Conservation (phyloP, 2,113 vertebrate genomes). For the Tragulus kanchil region DNA sequence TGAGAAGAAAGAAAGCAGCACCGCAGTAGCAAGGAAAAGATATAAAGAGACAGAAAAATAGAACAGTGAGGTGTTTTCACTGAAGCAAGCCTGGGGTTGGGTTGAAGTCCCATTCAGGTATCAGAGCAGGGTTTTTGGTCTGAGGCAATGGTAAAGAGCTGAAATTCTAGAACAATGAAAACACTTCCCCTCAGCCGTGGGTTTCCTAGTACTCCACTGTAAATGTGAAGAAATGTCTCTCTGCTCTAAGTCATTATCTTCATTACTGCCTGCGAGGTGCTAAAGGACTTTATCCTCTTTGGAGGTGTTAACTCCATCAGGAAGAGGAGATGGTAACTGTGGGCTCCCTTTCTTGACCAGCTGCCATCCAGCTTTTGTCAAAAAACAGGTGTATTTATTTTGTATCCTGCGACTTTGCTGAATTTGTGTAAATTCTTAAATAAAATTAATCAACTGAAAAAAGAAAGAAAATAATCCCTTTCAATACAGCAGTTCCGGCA, state of each 20-base stretch:
- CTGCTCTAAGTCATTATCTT: background rate
- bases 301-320: background rate
- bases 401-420: no score
- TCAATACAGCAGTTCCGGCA: background rate
- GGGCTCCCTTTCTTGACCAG: background rate
- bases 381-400: no score
- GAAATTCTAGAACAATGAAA: constrained; percentile 8
- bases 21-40: background rate
- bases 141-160: background rate
- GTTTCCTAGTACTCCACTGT: background rate
- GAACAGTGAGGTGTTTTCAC: background rate
- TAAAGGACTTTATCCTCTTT: background rate
- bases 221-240: background rate
- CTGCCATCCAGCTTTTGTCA: no score
- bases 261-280: background rate
- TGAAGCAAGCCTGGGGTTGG: background rate
- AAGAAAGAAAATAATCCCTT: constrained; percentile 5
- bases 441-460: no score
- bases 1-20: background rate
- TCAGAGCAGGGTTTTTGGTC: background rate
- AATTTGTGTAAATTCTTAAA: no score
- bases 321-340: background rate
- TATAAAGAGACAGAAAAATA: background rate
- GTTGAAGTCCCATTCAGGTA: background rate
- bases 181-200: background rate